phyloP scores from a whole-genome alignment of 2,797 vertebrate genomes.

The Cryptoprocta ferox region DNA sequence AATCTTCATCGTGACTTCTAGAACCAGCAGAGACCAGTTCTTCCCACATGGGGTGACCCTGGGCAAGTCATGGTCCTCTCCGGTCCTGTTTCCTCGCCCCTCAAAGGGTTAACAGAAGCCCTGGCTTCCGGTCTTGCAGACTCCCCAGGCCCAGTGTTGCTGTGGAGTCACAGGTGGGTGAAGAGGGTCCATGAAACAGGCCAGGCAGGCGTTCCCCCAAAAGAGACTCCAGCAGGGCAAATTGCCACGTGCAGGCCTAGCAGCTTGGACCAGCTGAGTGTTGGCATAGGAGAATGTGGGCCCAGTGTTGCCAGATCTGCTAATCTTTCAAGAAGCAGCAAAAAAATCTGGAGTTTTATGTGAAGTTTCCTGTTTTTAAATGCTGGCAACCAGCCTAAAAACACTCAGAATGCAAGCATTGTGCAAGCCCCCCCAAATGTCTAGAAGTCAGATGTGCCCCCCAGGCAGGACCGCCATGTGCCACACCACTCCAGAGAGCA shows the following conservation, averaged over 20 bases:
- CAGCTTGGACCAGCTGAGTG: background rate
- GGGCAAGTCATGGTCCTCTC: background rate
- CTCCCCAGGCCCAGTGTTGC: background rate
- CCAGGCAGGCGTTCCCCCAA: background rate
- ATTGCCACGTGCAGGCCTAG: background rate
- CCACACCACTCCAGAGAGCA: background rate
- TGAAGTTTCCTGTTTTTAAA: constrained; percentile 49
- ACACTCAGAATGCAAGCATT: background rate
- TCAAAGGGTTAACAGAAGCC: background rate
- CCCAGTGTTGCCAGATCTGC: background rate
- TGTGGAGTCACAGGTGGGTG: background rate
- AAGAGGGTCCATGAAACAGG: background rate
- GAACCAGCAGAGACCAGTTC: background rate
- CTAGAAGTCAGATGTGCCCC: background rate
- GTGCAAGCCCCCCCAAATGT: background rate
- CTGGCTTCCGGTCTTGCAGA: background rate
- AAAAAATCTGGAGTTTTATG: constrained; percentile 49
- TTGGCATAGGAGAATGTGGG: background rate
- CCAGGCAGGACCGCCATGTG: background rate
- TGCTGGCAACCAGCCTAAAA: constrained; percentile 42
- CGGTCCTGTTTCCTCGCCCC: background rate
- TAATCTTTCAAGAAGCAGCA: constrained; percentile 26
- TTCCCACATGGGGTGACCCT: background rate
- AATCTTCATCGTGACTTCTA: background rate
- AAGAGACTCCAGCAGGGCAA: background rate